A percentile compares a stretch with the other conserved stretches of the same genome.
phyloP scores from a whole-genome alignment of 2,113 vertebrate genomes.

The Muntiacus muntjak region DNA sequence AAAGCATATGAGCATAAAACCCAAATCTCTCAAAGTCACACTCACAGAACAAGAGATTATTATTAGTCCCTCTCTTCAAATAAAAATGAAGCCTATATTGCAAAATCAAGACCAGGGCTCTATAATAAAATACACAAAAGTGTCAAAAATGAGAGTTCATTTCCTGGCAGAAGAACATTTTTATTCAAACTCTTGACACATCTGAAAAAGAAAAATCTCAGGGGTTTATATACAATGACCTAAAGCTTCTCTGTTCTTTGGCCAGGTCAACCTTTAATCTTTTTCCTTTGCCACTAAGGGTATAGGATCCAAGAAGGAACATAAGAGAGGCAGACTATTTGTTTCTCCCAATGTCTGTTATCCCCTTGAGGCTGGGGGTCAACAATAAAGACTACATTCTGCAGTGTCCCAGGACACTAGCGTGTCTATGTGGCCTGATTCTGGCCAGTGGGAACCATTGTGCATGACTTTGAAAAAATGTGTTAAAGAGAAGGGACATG shows the following conservation, averaged over 20 bases:
- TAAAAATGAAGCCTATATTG: slow-evolving; percentile 38
- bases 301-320: background rate
- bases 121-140: slow-evolving; percentile 32
- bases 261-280: background rate
- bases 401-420: background rate
- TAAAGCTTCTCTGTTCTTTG: background rate
- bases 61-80: slow-evolving; percentile 42
- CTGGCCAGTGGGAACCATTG: background rate
- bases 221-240: background rate
- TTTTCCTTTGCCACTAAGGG: background rate
- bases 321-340: background rate
- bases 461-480: background rate
- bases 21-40: slow-evolving; percentile 37
- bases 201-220: slow-evolving; percentile 40
- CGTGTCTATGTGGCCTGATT: background rate
- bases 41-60: background rate
- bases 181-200: slow-evolving; percentile 23
- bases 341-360: background rate
- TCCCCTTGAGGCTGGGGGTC: background rate
- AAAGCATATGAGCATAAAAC: slow-evolving; percentile 27
- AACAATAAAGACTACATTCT: background rate
- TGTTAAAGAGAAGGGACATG: background rate
- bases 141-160: slow-evolving; percentile 31
- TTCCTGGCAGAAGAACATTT: slow-evolving; percentile 50
- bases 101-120: slow-evolving; percentile 37